Base-by-base conservation (phyloP, 2,888 invertebrate genomes). In the Monoplex corrugatus region DNA sequence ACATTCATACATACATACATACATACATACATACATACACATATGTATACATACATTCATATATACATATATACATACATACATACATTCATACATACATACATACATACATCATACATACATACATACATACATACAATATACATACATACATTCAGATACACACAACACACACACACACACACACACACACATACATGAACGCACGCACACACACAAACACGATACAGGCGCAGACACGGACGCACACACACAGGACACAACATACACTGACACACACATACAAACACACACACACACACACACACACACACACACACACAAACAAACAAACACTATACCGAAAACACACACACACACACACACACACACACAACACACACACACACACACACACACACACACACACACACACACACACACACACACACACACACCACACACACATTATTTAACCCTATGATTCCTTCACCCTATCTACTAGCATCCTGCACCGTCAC, bases 11-110 rank as follows among this genome's bases (percentile, higher is more conserved):
- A 43, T n/a, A 82, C 82, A 43, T 10, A 82, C 35, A 63, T 38
- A 80, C 80, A 80, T 28, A 35, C 80, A 80, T 40, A 35, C 75
- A 75, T 35, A 28, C 19, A 13, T 19, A 50, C 19, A 68, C 10
- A n/a, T n/a, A 68, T 28, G 28, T 28, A 68, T n/a, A 68, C 68
- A 68, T 68, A 23, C 68, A 68, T 28, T 5, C 68, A 19, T n/a
- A 68, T n/a, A 68, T n/a, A 68, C 68, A 68, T n/a, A 68, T n/a
- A 68, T n/a, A 68, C 68, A 28, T 23, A 68, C 68, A 68, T n/a
- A 68, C 68, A 68, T 5, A 68, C 19, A 10, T 5, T 5, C 10
- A 68, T n/a, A 68, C 10, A 5, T 68, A 5, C 68, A 68, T n/a
- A 68, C 10, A 68, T n/a, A 68, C 28, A 19, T n/a, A n/a, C n/a